Evolutionary conservation across 2,888 invertebrate species (phyloP).

Genomic region (Lasius platythorax): DNA sequence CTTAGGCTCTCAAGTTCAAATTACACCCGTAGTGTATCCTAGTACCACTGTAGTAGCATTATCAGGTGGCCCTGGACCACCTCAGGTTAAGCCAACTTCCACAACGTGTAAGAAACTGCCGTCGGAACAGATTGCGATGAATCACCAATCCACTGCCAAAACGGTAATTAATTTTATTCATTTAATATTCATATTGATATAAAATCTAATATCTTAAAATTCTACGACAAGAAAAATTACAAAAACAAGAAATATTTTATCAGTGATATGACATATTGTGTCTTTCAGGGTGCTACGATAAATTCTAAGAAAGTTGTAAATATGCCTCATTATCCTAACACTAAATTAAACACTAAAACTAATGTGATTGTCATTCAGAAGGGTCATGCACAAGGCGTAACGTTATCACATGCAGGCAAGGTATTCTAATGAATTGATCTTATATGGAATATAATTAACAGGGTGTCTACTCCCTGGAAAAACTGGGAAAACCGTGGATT

Average conservation of each 20-base stretch:
- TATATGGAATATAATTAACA: constrained; percentile 10
- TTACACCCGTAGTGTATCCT: constrained; percentile 70
- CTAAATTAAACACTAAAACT: constrained; percentile 86
- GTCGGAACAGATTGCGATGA: constrained; percentile 68
- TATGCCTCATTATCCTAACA: constrained; percentile 76
- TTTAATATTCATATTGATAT: constrained; percentile 6
- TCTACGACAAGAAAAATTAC: not conserved
- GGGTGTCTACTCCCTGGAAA: too few relatives aligned
- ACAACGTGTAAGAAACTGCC: constrained; percentile 77
- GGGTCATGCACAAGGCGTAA: constrained; percentile 86
- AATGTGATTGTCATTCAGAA: constrained; percentile 89
- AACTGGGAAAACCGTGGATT: too few relatives aligned
- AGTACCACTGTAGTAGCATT: constrained; percentile 75
- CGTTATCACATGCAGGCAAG: constrained; percentile 83
- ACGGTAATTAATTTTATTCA: constrained; percentile 71
- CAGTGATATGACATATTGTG: constrained; percentile 1
- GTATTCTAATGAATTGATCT: constrained; percentile 67
- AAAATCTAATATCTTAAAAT: constrained; percentile 16
- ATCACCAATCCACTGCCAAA: constrained; percentile 78
- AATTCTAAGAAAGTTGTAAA: constrained; percentile 80
- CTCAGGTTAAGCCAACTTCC: constrained; percentile 72
- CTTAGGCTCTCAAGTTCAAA: constrained; percentile 68
- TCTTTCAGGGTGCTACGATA: constrained; percentile 76
- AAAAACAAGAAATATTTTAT: constrained; percentile 26
- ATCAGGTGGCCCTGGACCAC: constrained; percentile 81